Percentiles rank a stretch among this genome's conserved stretches.
Evolutionary conservation across 2,888 invertebrate species (phyloP).

Genomic region (Oxyteleia sp.): DNA sequence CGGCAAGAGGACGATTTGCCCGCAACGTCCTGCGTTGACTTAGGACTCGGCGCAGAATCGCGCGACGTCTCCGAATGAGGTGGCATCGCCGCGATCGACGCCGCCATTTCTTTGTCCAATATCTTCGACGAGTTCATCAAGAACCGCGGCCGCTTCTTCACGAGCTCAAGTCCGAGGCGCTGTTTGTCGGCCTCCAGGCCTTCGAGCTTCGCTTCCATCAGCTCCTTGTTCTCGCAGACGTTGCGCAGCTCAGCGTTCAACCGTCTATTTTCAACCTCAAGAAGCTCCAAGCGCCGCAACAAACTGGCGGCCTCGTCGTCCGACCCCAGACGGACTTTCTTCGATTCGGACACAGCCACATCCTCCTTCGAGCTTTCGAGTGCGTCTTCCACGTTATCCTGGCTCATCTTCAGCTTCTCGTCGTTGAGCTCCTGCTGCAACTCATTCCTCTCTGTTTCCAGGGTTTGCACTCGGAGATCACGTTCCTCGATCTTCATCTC

Average conservation of each 20-base stretch:
- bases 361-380: conserved; percentile 81
- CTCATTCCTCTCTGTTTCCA: too few relatives aligned
- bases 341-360: conserved; percentile 84
- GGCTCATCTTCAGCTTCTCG: conserved; percentile 79
- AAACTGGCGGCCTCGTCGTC: conserved; percentile 76
- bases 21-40: conserved; percentile 82
- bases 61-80: conserved; percentile 78
- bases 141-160: conserved; percentile 69
- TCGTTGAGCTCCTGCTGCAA: too few relatives aligned
- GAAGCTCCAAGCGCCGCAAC: conserved; percentile 79
- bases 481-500: too few relatives aligned
- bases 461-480: too few relatives aligned
- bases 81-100: conserved; percentile 88
- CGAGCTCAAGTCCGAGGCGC: conserved; percentile 87
- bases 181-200: conserved; percentile 88
- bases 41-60: conserved; percentile 88
- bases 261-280: conserved; percentile 84
- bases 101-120: conserved; percentile 88
- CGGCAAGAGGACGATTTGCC: conserved; percentile 49
- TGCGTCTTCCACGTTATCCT: conserved; percentile 76
- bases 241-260: conserved; percentile 80
- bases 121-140: conserved; percentile 63
- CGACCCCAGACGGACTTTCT: conserved; percentile 84
- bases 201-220: conserved; percentile 86
- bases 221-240: conserved; percentile 79